A percentile compares a stretch with the other conserved stretches of the same genome.
phyloP scores from a whole-genome alignment of 2,888 invertebrate species.

The Zaprionus bogoriensis region DNA sequence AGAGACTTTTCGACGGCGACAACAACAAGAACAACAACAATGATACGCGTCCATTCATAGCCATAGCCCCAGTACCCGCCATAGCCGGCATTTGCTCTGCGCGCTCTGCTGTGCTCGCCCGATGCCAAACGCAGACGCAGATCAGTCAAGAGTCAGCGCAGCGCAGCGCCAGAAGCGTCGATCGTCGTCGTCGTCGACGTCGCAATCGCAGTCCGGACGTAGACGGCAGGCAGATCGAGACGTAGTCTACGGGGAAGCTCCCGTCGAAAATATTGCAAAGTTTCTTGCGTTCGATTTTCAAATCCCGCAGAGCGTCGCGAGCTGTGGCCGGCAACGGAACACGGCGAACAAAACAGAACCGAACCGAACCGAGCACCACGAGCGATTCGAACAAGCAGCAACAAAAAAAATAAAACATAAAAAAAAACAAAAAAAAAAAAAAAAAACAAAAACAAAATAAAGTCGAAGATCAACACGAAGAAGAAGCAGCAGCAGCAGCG shows the following conservation, averaged over 20 bases:
- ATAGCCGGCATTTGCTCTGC: slow-evolving; percentile 50
- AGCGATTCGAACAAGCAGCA: slow-evolving; percentile 23
- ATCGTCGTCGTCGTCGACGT: too few relatives aligned
- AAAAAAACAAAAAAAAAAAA: not conserved
- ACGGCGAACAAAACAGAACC: slow-evolving; percentile 17
- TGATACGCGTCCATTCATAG: slow-evolving; percentile 58
- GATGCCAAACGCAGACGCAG: slow-evolving; percentile 57
- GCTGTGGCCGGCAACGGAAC: slow-evolving; percentile 63
- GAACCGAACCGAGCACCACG: slow-evolving; percentile 36
- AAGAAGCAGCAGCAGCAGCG: not conserved
- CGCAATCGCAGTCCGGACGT: slow-evolving; percentile 43
- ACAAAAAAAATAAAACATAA: slow-evolving; percentile 12
- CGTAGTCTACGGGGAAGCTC: not conserved
- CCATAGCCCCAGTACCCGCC: too few relatives aligned
- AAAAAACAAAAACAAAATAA: not conserved
- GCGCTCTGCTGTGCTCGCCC: slow-evolving; percentile 47
- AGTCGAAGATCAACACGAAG: not conserved
- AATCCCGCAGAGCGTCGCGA: slow-evolving; percentile 64
- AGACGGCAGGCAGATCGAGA: slow-evolving; percentile 31
- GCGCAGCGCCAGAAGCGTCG: too few relatives aligned
- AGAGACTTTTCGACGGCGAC: slow-evolving; percentile 69
- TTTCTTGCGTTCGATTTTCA: slow-evolving; percentile 50
- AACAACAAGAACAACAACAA: slow-evolving; percentile 43
- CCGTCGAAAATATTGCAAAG: slow-evolving; percentile 18
- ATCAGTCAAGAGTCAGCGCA: slow-evolving; percentile 57